A percentile compares a stretch with the other conserved stretches of the same genome.
Evolutionary conservation across 1,140 invertebrate species (phyloP).

Genomic region (Drosophila leontia): DNA sequence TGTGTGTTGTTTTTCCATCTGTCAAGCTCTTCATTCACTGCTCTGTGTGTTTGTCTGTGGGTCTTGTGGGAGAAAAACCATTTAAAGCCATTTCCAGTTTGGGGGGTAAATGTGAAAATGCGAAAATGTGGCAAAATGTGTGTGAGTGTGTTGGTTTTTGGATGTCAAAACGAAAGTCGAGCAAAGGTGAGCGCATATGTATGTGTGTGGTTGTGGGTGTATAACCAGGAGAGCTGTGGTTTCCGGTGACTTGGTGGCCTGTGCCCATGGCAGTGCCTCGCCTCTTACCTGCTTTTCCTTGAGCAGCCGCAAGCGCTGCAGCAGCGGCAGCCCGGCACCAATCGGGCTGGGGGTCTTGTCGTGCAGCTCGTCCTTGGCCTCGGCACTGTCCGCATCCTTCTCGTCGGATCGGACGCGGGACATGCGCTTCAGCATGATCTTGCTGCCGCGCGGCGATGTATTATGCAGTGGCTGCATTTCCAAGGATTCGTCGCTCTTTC

Average conservation of each 20-base stretch:
- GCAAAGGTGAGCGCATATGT: slow-evolving; percentile 8
- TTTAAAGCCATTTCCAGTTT: slow-evolving; percentile 57
- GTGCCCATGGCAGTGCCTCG: slow-evolving; percentile 4
- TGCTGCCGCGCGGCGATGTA: slow-evolving; percentile 81
- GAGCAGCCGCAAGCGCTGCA: slow-evolving; percentile 91
- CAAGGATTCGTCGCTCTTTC: slow-evolving; percentile 88
- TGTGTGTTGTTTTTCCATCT: slow-evolving; percentile 36
- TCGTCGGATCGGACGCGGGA: slow-evolving; percentile 89
- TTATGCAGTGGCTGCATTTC: slow-evolving; percentile 88
- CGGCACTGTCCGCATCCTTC: slow-evolving; percentile 86
- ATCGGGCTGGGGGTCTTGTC: slow-evolving; percentile 89
- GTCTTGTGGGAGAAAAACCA: slow-evolving; percentile 54
- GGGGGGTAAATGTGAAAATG: slow-evolving; percentile 6
- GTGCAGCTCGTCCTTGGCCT: slow-evolving; percentile 86
- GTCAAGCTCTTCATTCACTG: slow-evolving; percentile 59
- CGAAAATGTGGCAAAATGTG: slow-evolving; percentile 7
- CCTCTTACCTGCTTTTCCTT: slow-evolving; percentile 93
- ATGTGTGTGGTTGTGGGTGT: background rate
- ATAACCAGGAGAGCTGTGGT: slow-evolving; percentile 32
- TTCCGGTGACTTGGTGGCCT: slow-evolving; percentile 19
- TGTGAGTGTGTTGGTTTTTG: slow-evolving; percentile 12
- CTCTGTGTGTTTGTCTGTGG: slow-evolving; percentile 39
- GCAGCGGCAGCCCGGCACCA: slow-evolving; percentile 91
- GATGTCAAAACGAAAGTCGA: slow-evolving; percentile 29
- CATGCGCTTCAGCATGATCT: slow-evolving; percentile 89